Conservation (phyloP, 2,797 vertebrate species). For the Sebastiscus albofasciatus region DNA sequence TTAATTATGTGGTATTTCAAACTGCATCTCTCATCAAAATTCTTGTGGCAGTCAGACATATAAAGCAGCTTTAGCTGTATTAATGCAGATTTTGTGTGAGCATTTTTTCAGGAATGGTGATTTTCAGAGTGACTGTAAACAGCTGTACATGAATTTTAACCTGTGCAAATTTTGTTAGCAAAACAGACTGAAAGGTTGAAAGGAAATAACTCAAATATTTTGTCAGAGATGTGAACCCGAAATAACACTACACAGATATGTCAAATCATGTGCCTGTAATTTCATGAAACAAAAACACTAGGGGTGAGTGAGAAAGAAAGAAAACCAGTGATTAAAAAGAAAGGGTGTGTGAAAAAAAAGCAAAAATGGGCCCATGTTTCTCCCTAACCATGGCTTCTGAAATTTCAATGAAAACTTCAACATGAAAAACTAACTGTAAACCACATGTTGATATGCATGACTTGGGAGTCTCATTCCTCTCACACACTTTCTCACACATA, state of each 20-base stretch:
- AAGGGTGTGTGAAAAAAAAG: slow-evolving; percentile 41
- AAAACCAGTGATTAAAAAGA: slow-evolving; percentile 1
- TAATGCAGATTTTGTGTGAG: slow-evolving; percentile 2
- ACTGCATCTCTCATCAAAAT: neutral
- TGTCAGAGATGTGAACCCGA: neutral
- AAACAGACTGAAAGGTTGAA: neutral
- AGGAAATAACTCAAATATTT: neutral
- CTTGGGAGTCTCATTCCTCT: slow-evolving; percentile 30
- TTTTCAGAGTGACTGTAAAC: slow-evolving; percentile 3
- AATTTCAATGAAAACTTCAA: slow-evolving; percentile 27
- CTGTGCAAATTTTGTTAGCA: neutral
- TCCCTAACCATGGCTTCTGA: slow-evolving; percentile 6
- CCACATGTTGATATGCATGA: slow-evolving; percentile 34
- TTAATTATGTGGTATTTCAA: slow-evolving; percentile 6
- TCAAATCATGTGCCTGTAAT: neutral
- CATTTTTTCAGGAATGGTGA: neutral
- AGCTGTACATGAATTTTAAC: neutral
- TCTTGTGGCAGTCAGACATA: neutral
- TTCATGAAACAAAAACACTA: neutral
- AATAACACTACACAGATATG: neutral
- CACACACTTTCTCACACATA: slow-evolving; percentile 35
- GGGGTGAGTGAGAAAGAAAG: neutral
- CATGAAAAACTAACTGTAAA: slow-evolving; percentile 33
- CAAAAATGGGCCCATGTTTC: slow-evolving; percentile 33
- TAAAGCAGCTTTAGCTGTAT: neutral